Conservation (phyloP, 2,888 invertebrate genomes). For the Oxytorus armatus region DNA sequence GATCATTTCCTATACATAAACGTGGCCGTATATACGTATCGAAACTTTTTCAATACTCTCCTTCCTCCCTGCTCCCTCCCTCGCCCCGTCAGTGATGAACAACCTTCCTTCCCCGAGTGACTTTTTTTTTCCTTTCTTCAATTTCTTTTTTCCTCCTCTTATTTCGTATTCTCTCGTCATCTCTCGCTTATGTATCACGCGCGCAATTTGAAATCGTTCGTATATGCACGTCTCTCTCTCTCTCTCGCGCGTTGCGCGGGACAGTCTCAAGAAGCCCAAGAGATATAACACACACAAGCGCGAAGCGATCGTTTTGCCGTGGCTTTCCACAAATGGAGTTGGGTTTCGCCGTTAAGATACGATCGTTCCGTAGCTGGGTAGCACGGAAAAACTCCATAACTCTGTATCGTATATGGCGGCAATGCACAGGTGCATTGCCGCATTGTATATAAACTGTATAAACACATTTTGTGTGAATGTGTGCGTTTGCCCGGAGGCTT, state of each 20-base stretch:
- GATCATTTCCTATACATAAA: conserved; percentile 44
- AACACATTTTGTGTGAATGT: neutral
- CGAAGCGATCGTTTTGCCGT: conserved; percentile 66
- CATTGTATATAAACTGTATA: conserved; percentile 30
- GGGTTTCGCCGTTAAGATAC: conserved; percentile 82
- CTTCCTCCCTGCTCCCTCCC: neutral
- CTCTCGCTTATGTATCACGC: conserved; percentile 58
- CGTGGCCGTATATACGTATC: neutral
- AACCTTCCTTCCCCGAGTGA: conserved; percentile 22
- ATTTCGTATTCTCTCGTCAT: conserved; percentile 68
- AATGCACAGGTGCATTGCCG: conserved; percentile 82
- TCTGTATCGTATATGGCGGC: conserved; percentile 82
- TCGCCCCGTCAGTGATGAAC: neutral
- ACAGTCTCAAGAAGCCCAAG: too few relatives aligned
- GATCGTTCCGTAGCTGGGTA: conserved; percentile 76
- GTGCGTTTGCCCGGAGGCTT: conserved; percentile 67
- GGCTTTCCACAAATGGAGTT: conserved; percentile 83
- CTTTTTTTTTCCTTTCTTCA: conserved; percentile 27
- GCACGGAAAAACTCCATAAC: conserved; percentile 83
- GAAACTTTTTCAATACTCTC: neutral
- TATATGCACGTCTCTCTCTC: conserved; percentile 25
- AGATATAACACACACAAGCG: conserved; percentile 39
- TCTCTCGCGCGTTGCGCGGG: conserved; percentile 44
- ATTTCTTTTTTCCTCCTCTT: conserved; percentile 27
- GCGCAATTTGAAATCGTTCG: conserved; percentile 68